Evolutionary conservation across 2,888 invertebrate genomes (phyloP).

Genomic region (Folsomia candida): DNA sequence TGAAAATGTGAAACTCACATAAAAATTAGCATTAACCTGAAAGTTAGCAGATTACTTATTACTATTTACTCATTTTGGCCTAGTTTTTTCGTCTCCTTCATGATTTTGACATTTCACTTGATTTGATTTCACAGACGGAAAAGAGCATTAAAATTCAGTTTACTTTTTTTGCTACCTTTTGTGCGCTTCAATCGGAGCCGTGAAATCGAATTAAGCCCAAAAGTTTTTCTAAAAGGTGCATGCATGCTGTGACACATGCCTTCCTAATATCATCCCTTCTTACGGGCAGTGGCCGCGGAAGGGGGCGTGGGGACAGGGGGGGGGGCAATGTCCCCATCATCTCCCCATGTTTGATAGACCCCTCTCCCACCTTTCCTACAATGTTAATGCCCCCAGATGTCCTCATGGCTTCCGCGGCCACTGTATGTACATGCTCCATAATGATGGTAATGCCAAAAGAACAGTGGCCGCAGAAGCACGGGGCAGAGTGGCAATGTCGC

Average conservation of each 20-base stretch:
- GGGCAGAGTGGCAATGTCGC: no score
- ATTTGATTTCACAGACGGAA: slow-evolving; percentile 8
- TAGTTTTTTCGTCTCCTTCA: no score
- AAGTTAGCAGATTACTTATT: background rate
- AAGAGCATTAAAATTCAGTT: slow-evolving; percentile 5
- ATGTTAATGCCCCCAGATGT: no score
- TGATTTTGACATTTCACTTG: slow-evolving; percentile 5
- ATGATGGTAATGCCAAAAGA: no score
- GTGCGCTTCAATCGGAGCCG: background rate
- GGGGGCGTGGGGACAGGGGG: background rate
- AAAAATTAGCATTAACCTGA: background rate
- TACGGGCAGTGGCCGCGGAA: no score
- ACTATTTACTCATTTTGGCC: background rate
- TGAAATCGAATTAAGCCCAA: background rate
- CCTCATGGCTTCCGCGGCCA: no score
- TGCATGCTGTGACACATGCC: background rate
- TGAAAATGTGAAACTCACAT: background rate
- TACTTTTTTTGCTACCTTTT: background rate
- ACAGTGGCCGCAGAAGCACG: no score
- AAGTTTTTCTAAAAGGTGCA: background rate
- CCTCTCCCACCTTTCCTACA: no score
- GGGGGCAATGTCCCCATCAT: no score
- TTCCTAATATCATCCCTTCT: no score
- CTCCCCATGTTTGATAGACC: no score
- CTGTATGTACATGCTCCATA: no score